A percentile compares a stretch with the other conserved stretches of the same genome.
Evolutionary conservation across 2,888 invertebrate genomes (phyloP).

Genomic region (Arenicola marina): DNA sequence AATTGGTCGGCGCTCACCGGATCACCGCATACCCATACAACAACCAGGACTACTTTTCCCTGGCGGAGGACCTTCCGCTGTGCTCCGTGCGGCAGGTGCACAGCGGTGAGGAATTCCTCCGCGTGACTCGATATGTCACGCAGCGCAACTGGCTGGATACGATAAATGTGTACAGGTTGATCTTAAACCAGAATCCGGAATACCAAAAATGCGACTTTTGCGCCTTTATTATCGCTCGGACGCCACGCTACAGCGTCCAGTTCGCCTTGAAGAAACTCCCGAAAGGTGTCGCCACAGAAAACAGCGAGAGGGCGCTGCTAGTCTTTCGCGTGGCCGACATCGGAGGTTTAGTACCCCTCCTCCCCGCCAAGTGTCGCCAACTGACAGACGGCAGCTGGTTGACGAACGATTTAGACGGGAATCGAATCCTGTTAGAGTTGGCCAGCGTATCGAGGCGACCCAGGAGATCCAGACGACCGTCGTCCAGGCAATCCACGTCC

Average conservation of each 20-base stretch:
- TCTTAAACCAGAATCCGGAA: conserved; percentile 45
- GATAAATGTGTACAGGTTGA: conserved; percentile 47
- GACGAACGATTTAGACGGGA: conserved; percentile 51
- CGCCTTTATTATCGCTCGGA: conserved; percentile 43
- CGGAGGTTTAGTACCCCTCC: conserved; percentile 46
- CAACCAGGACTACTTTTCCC: conserved; percentile 48
- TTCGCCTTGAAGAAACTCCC: conserved; percentile 47
- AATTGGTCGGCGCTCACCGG: conserved; percentile 38
- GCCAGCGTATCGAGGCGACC: neutral
- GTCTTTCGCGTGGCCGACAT: conserved; percentile 46
- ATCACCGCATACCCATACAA: conserved; percentile 45
- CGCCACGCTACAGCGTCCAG: conserved; percentile 46
- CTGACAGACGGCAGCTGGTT: conserved; percentile 48
- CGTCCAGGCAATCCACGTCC: neutral
- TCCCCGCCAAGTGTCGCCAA: conserved; percentile 48
- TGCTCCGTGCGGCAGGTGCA: conserved; percentile 53
- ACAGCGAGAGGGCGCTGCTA: conserved; percentile 38
- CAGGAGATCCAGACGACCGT: neutral
- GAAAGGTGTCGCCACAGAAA: conserved; percentile 33
- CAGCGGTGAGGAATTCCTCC: conserved; percentile 49
- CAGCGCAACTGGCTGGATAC: conserved; percentile 46
- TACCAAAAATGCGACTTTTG: conserved; percentile 46
- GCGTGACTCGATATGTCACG: conserved; percentile 45
- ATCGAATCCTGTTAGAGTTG: conserved; percentile 43
- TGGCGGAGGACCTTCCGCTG: conserved; percentile 46